phyloP scores from a whole-genome alignment of 2,888 invertebrate species.

The Parnassius glacialis region DNA sequence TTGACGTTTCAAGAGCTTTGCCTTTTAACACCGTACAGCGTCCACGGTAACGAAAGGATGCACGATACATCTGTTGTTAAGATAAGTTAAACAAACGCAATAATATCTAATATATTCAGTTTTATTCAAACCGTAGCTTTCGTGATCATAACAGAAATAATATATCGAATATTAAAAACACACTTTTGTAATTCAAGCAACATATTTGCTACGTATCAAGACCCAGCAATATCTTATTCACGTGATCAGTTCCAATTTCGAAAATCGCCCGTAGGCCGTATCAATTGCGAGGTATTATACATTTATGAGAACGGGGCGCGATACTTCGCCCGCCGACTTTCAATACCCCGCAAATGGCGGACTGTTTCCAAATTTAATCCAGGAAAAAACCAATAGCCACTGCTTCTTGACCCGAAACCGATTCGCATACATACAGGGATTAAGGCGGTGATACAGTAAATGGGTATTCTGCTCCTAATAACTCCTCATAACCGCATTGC shows the following conservation, averaged over 20 bases:
- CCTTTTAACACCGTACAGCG: too few species aligned
- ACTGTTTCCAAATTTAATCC: conserved; percentile 46
- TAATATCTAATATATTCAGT: too few species aligned
- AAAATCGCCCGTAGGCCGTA: conserved; percentile 5
- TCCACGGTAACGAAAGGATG: too few species aligned
- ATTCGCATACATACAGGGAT: conserved; percentile 30
- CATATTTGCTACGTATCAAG: background rate
- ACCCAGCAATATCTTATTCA: conserved; percentile 11
- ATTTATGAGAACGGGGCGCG: conserved; percentile 27
- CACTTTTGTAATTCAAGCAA: too few species aligned
- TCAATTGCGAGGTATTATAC: conserved; percentile 4
- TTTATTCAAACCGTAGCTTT: too few species aligned
- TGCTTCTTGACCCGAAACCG: conserved; percentile 41
- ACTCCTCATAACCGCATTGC: too few species aligned
- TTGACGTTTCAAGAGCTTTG: too few species aligned
- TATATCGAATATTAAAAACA: too few species aligned
- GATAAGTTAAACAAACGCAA: too few species aligned
- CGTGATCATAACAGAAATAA: too few species aligned
- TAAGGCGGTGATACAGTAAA: conserved; percentile 29
- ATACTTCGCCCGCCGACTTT: conserved; percentile 19
- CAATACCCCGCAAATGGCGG: conserved; percentile 32
- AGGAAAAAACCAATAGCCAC: conserved; percentile 45
- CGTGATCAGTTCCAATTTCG: conserved; percentile 10
- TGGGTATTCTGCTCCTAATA: background rate
- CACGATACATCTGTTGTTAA: too few species aligned